Conservation (phyloP, 2,888 invertebrate species). For the Lasioglossum morio region DNA sequence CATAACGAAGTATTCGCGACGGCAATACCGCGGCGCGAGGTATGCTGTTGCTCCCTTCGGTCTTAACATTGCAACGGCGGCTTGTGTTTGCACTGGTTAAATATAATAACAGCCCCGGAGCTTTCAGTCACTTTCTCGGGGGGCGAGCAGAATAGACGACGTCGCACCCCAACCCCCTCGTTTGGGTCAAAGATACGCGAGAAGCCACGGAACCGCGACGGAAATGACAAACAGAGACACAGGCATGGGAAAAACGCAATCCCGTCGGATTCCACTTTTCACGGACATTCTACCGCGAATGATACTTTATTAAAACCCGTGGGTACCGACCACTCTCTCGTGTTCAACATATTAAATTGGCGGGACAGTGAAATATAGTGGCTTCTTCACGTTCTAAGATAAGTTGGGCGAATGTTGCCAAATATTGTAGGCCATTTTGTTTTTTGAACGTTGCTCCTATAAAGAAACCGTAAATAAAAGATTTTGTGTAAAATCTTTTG, state of each 20-base stretch:
- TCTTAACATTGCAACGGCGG: conserved; percentile 48
- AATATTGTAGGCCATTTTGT: neutral
- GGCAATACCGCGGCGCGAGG: conserved; percentile 8
- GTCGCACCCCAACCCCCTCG: neutral
- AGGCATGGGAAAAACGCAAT: conserved; percentile 35
- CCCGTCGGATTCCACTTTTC: conserved; percentile 49
- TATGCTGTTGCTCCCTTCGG: conserved; percentile 6
- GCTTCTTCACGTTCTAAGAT: neutral
- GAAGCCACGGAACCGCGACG: conserved; percentile 3
- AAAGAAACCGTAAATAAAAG: neutral
- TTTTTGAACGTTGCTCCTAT: neutral
- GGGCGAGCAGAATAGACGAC: neutral
- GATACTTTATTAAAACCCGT: conserved; percentile 69
- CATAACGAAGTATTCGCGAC: conserved; percentile 56
- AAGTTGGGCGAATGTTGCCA: neutral
- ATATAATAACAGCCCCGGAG: conserved; percentile 62
- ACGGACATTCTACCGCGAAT: conserved; percentile 33
- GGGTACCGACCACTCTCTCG: conserved; percentile 11
- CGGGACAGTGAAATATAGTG: conserved; percentile 65
- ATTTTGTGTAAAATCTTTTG: too few species aligned
- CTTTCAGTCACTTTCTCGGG: conserved; percentile 25
- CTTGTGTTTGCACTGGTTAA: conserved; percentile 58
- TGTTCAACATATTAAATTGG: conserved; percentile 64
- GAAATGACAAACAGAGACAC: conserved; percentile 1
- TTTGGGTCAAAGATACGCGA: neutral